A percentile compares a stretch with the other conserved stretches of the same genome.
These are phyloP conservation scores for Muscicapa comitata DNA, from an alignment of 2,797 vertebrate genomes.

Conservation along the genomic window DNA sequence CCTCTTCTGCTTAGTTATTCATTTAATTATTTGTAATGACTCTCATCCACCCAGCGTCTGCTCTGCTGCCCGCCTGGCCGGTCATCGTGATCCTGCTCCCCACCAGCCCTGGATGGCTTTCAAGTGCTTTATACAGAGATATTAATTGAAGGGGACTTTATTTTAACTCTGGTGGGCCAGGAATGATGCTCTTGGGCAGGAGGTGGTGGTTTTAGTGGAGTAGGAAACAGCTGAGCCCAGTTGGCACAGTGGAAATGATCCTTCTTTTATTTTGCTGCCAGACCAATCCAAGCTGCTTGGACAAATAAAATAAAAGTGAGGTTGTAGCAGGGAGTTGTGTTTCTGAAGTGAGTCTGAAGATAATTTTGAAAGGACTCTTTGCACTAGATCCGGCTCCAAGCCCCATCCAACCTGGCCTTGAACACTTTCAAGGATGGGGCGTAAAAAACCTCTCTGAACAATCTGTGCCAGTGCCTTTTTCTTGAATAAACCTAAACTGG, in stretches of 20 bases:
- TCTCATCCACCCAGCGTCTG: background rate
- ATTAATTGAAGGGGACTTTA: background rate
- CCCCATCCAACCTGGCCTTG: background rate
- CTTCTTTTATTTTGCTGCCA: background rate
- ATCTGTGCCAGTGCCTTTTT: background rate
- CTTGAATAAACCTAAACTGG: background rate
- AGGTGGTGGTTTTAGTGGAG: background rate
- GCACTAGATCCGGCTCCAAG: background rate
- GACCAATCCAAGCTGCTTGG: background rate
- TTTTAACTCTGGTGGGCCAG: background rate
- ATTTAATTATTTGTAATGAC: slow-evolving; percentile 36
- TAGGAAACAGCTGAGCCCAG: background rate
- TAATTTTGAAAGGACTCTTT: background rate
- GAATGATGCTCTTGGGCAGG: background rate
- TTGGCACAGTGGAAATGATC: background rate
- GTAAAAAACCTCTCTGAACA: background rate
- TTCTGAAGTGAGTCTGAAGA: background rate
- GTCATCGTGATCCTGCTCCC: background rate
- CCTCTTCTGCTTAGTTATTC: slow-evolving; percentile 3
- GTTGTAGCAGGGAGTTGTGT: background rate
- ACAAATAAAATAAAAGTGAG: background rate
- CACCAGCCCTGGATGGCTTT: background rate
- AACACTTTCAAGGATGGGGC: background rate
- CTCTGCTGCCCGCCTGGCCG: background rate
- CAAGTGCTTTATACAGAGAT: background rate